Percentiles rank a stretch among this genome's conserved stretches.
Conservation (phyloP, 2,888 invertebrate species). For the Kuschelorhynchus macadamiae region DNA sequence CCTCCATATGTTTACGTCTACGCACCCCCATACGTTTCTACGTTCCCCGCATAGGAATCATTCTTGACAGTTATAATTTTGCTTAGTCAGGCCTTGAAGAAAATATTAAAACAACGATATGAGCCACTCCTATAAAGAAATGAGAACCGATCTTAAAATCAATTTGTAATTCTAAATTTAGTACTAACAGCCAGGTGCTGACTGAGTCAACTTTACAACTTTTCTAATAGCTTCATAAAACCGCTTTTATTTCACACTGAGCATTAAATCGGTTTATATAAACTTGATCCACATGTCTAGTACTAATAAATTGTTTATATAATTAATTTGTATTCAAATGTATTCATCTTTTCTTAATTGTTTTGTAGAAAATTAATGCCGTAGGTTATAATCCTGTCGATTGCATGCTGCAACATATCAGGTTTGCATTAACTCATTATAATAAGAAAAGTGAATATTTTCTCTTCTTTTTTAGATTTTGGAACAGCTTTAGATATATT, state of each 20-base stretch:
- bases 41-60: too few relatives aligned
- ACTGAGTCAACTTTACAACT: slow-evolving; percentile 41
- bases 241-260: slow-evolving; percentile 42
- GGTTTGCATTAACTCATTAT: neutral
- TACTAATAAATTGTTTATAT: slow-evolving; percentile 18
- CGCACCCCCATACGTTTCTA: too few relatives aligned
- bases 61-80: too few relatives aligned
- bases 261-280: slow-evolving; percentile 37
- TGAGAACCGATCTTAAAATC: slow-evolving; percentile 40
- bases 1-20: too few relatives aligned
- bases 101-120: slow-evolving; percentile 20
- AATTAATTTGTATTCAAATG: slow-evolving; percentile 15
- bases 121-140: slow-evolving; percentile 19
- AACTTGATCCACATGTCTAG: slow-evolving; percentile 21
- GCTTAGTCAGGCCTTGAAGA: neutral
- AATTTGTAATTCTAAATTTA: slow-evolving; percentile 39
- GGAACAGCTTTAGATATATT: too few relatives aligned
- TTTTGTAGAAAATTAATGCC: too few relatives aligned
- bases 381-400: neutral
- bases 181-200: slow-evolving; percentile 41
- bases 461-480: too few relatives aligned
- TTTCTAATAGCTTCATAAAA: slow-evolving; percentile 45
- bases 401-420: too few relatives aligned
- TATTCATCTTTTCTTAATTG: slow-evolving; percentile 1
- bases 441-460: neutral